Base-by-base conservation (phyloP, 2,113 vertebrate genomes). In the Bolborhynchus lineola region DNA sequence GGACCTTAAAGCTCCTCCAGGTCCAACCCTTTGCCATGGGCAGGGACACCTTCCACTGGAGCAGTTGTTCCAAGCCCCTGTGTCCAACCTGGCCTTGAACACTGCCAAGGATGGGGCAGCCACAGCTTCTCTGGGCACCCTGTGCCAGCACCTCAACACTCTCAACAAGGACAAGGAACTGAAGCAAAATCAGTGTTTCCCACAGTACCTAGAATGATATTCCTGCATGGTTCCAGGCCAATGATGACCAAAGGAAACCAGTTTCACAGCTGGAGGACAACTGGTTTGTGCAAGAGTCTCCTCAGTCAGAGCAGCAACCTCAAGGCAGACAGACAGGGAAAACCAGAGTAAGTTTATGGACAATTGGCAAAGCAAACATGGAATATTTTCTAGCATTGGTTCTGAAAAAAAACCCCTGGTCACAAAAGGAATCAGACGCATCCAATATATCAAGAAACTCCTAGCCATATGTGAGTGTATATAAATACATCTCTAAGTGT, bases 11-110 rank as follows among this genome's bases (percentile, higher is more conserved):
- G 4, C 33, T 35, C 21, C 23, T 5, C 6, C 4, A 59, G 21
- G 1, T 15, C 57, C 57, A 59, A 16, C 21, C 57, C n/a, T n/a
- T n/a, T n/a, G n/a, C n/a, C n/a, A n/a, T 0, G 5, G 21, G 33
- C 33, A 59, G 57, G 21, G 57, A 59, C 33, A 7, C 57, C 57
- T 59, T 59, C 33, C 57, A 15, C 33, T 23, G 3, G 33, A 59
- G 20, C 57, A n/a, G 33, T n/a, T 59, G 20, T 33, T 59, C 55
- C 55, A 59, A 59, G 55, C 20, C 20, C 13, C 13, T 23, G 55
- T 59, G 55, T 23, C 55, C 55, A 59, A n/a, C 55, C 55, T 59
- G 55, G 55, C 55, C 13, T n/a, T 57, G 55, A 57, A 1, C 55
- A 23, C 55, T 57, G 55, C 55, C 55, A 57, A 19, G 6, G 13